Percentiles rank a stretch among this genome's conserved stretches.
Evolutionary conservation across 2,113 vertebrate species (phyloP).

Genomic region (Melanerpes formicivorus): DNA sequence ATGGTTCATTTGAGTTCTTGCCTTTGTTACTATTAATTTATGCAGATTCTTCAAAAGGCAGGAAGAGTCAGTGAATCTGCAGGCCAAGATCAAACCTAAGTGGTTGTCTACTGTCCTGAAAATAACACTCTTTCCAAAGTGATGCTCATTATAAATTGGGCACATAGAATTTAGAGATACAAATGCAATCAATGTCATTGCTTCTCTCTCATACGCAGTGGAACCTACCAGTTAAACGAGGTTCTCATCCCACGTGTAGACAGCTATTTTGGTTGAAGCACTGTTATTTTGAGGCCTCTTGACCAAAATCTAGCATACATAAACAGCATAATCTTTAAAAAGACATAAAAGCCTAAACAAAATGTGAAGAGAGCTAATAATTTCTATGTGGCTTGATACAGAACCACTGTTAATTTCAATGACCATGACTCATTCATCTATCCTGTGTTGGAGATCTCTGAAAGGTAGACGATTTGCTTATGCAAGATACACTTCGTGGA

Average conservation of each 20-base stretch:
- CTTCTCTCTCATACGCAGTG: not conserved
- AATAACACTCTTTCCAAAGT: not conserved
- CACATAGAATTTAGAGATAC: not conserved
- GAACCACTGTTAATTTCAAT: not conserved
- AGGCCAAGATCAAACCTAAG: not conserved
- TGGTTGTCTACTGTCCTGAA: not conserved
- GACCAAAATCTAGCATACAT: not conserved
- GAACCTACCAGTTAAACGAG: not conserved
- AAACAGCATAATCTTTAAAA: not conserved
- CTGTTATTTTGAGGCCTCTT: not conserved
- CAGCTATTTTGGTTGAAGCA: not conserved
- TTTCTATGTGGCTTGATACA: not conserved
- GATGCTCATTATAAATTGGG: not conserved
- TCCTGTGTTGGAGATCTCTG: not conserved
- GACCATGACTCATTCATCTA: not conserved
- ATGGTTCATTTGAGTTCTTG: not conserved
- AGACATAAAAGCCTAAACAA: not conserved
- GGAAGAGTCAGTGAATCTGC: not conserved
- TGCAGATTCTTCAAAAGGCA: not conserved
- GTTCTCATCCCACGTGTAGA: fast-evolving
- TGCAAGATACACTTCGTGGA: not conserved
- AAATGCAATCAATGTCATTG: not conserved
- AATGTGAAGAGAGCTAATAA: not conserved
- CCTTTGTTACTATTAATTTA: not conserved
- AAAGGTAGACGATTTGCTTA: not conserved